phyloP scores from a whole-genome alignment of 2,888 invertebrate genomes.

The Platypus cylindrus region DNA sequence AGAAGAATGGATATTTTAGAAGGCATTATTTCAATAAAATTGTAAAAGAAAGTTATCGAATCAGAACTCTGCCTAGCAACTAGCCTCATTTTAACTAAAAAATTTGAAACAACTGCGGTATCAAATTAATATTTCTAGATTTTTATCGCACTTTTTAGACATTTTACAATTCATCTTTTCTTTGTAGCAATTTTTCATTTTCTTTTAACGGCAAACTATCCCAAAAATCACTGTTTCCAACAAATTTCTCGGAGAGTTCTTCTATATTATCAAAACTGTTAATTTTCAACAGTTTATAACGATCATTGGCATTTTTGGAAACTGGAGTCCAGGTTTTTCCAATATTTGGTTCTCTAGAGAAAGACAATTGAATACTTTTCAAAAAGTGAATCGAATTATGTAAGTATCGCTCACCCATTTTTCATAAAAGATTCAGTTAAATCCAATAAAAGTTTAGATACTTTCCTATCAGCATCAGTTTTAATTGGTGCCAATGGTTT shows the following conservation, averaged over 20 bases:
- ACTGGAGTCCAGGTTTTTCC: constrained; percentile 15
- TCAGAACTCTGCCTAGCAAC: no score
- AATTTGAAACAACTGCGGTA: no score
- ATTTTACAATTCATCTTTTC: constrained; percentile 18
- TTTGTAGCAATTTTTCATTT: constrained; percentile 37
- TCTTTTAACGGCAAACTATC: constrained; percentile 45
- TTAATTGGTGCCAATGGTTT: constrained; percentile 30
- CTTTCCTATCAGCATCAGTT: constrained; percentile 37
- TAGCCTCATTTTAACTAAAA: no score
- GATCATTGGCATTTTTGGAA: constrained; percentile 14
- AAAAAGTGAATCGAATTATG: neutral
- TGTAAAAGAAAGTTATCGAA: no score
- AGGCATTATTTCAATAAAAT: no score
- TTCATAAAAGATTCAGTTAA: constrained; percentile 44
- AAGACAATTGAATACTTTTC: neutral
- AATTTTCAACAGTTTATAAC: constrained; percentile 15
- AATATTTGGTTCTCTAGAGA: constrained; percentile 17
- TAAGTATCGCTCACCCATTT: constrained; percentile 40
- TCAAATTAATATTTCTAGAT: no score
- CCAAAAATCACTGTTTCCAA: constrained; percentile 50
- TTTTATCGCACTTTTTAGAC: no score
- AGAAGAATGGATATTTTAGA: no score
- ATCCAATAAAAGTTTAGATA: constrained; percentile 41
- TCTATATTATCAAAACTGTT: constrained; percentile 10
- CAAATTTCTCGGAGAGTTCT: constrained; percentile 35